Conservation (phyloP, 2,888 invertebrate species). For the Acanthacorydalis orientalis region DNA sequence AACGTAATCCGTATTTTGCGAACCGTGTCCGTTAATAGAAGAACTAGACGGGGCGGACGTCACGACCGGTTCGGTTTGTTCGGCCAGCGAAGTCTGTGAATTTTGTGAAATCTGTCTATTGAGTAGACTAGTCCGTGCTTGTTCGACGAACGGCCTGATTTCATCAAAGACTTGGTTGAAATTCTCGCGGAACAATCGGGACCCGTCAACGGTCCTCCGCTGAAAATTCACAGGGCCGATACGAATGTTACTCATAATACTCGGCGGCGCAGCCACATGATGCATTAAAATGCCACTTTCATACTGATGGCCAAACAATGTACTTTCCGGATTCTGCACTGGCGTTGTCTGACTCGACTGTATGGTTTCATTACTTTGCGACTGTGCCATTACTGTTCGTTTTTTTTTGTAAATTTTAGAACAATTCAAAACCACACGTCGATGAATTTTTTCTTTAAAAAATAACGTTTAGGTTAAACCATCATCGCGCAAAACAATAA, state of each 20-base stretch:
- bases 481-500: no score
- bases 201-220: constrained; percentile 21
- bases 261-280: background rate
- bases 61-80: background rate
- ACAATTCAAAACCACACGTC: no score
- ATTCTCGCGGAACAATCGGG: constrained; percentile 21
- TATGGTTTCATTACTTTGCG: background rate
- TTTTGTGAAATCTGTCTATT: constrained; percentile 15
- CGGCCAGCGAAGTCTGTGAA: constrained; percentile 3
- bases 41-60: constrained; percentile 12
- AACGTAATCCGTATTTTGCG: constrained; percentile 13
- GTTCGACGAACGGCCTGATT: constrained; percentile 47
- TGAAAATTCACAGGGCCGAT: constrained; percentile 9
- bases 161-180: constrained; percentile 33
- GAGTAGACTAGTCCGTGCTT: constrained; percentile 30
- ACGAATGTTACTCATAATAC: background rate
- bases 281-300: background rate
- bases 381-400: background rate
- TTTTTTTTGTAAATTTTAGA: background rate
- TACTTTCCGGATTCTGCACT: background rate
- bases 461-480: no score
- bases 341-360: background rate
- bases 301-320: background rate
- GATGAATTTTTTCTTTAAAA: no score
- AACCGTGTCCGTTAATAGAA: constrained; percentile 12